A percentile compares a stretch with the other conserved stretches of the same genome.
Evolutionary conservation across 1,140 invertebrate genomes (phyloP).

Genomic region (Dermatophagoides farinae): DNA sequence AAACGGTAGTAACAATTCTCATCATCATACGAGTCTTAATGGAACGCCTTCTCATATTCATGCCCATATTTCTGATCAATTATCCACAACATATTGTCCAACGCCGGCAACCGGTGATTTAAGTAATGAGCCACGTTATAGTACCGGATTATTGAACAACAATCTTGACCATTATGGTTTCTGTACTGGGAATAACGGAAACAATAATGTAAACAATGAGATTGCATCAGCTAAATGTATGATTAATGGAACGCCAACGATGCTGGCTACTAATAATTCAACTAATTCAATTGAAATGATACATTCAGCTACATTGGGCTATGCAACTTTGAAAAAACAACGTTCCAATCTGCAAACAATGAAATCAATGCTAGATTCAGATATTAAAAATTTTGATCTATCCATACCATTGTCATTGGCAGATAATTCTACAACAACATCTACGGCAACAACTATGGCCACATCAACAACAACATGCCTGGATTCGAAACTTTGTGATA

Average conservation of each 20-base stretch:
- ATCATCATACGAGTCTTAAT: not conserved
- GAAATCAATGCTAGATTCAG: too few species aligned
- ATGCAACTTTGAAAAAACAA: too few species aligned
- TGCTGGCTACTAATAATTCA: too few species aligned
- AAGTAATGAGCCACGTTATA: not conserved
- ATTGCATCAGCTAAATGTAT: too few species aligned
- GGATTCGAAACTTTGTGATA: conserved; percentile 16
- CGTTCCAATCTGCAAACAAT: too few species aligned
- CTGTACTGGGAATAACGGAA: not conserved
- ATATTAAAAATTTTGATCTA: too few species aligned
- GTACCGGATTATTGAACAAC: not conserved
- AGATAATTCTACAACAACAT: not conserved
- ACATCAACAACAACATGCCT: conserved; percentile 14
- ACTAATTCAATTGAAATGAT: too few species aligned
- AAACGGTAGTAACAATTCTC: not conserved
- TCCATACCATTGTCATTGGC: too few species aligned
- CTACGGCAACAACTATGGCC: not conserved
- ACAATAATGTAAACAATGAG: not conserved
- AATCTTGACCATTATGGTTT: conserved; percentile 4
- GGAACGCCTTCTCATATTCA: not conserved
- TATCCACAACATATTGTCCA: not conserved
- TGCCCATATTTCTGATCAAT: too few species aligned
- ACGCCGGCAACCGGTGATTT: not conserved
- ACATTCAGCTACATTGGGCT: too few species aligned
- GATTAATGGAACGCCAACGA: too few species aligned